phyloP scores from a whole-genome alignment of 2,113 vertebrate genomes.

The Ibidorhyncha struthersii region DNA sequence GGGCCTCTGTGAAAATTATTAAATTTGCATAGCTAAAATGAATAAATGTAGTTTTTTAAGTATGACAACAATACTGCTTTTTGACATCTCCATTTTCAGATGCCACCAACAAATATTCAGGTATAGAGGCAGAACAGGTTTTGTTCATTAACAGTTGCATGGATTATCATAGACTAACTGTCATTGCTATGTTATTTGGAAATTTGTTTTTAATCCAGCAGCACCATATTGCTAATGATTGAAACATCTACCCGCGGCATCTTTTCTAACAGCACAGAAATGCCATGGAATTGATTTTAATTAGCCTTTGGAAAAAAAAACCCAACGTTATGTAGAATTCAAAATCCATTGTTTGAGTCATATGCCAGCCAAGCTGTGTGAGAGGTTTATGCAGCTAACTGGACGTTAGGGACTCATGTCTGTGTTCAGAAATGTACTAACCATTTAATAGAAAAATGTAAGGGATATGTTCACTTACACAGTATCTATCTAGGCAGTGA shows the following conservation, averaged over 20 bases:
- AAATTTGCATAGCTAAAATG: constrained; percentile 60
- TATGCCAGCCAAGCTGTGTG: constrained; percentile 53
- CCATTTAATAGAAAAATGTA: neutral
- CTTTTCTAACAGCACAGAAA: constrained; percentile 71
- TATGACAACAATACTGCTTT: constrained; percentile 5
- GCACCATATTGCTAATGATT: constrained; percentile 75
- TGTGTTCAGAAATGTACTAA: constrained; percentile 31
- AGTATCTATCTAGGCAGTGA: neutral
- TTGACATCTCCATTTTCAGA: constrained; percentile 53
- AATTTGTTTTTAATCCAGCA: constrained; percentile 74
- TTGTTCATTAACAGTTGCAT: constrained; percentile 61
- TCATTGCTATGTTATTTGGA: constrained; percentile 64
- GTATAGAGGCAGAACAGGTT: constrained; percentile 35
- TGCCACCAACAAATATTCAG: constrained; percentile 62
- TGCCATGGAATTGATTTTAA: constrained; percentile 75
- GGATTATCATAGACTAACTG: constrained; percentile 61
- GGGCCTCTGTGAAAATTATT: constrained; percentile 5
- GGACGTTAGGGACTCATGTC: constrained; percentile 43
- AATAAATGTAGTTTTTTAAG: constrained; percentile 33
- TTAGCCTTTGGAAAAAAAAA: constrained; percentile 57
- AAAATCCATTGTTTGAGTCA: constrained; percentile 67
- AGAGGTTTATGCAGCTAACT: constrained; percentile 43
- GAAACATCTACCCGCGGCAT: constrained; percentile 66
- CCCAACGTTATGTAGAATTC: constrained; percentile 51
- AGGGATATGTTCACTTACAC: neutral